A percentile compares a stretch with the other conserved stretches of the same genome.
Evolutionary conservation across 2,797 vertebrate genomes (phyloP).

Genomic region (Gallinago nigripennis): DNA sequence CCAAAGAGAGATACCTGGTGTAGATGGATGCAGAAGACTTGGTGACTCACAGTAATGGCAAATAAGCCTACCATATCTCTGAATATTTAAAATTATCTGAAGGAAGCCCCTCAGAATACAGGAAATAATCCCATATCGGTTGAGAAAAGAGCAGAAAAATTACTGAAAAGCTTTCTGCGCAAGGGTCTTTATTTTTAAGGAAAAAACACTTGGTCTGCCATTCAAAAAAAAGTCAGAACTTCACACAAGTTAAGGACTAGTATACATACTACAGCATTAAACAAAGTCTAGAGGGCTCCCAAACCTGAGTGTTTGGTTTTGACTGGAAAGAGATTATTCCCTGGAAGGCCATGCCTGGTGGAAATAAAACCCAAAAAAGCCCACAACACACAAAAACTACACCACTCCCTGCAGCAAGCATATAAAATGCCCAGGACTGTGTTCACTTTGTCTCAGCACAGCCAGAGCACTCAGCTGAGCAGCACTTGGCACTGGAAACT

Average conservation of each 20-base stretch:
- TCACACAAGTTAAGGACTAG: neutral
- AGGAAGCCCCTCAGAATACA: neutral
- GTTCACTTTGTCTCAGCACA: neutral
- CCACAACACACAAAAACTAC: too few relatives aligned
- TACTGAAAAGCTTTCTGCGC: neutral
- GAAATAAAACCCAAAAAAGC: rapidly evolving
- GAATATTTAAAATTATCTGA: neutral
- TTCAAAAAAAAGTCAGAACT: neutral
- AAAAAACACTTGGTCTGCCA: neutral
- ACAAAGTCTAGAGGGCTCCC: neutral
- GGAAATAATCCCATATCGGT: neutral
- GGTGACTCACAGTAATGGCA: neutral
- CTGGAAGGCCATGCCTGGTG: neutral
- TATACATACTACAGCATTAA: neutral
- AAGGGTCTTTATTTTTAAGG: neutral
- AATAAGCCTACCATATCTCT: neutral
- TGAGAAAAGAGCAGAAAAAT: neutral
- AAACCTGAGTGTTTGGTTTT: neutral
- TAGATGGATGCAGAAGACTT: neutral
- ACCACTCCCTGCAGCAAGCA: neutral
- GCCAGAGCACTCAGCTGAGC: neutral
- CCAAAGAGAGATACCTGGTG: neutral
- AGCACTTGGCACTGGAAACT: neutral
- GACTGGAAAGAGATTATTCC: neutral
- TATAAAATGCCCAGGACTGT: neutral